A percentile compares a stretch with the other conserved stretches of the same genome.
Conservation (phyloP, 2,888 invertebrate species). For the Ferrisia virgata region DNA sequence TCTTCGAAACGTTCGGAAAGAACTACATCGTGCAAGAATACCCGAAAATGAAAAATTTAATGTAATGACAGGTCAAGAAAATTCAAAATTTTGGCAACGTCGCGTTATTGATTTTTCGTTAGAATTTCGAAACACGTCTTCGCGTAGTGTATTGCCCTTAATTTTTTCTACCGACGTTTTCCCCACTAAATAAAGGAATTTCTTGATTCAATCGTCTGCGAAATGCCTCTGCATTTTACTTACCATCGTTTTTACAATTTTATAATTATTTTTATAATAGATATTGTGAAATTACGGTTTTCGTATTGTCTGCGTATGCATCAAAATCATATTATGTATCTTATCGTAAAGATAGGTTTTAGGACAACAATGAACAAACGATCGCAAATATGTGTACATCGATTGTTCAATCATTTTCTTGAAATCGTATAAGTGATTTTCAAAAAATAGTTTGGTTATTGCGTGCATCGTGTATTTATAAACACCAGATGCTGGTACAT, state of each 20-base stretch:
- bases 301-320: too few species aligned
- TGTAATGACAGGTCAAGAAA: neutral
- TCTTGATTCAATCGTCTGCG: neutral
- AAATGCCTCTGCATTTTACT: too few species aligned
- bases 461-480: neutral
- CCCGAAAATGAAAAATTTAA: neutral
- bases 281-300: too few species aligned
- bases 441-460: neutral
- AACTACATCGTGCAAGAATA: neutral
- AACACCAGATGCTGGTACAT: neutral
- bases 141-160: conserved; percentile 16
- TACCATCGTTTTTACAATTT: neutral
- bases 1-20: neutral
- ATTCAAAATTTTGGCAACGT: conserved; percentile 26
- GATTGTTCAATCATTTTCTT: neutral
- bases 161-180: neutral
- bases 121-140: conserved; percentile 18
- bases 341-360: neutral
- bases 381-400: neutral
- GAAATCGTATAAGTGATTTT: neutral
- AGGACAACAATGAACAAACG: too few species aligned
- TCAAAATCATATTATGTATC: too few species aligned
- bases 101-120: conserved; percentile 34
- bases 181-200: neutral
- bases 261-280: too few species aligned